These are phyloP conservation scores for Drosophila melanocephala DNA, from an alignment of 2,888 invertebrate species.

Conservation along the genomic window DNA sequence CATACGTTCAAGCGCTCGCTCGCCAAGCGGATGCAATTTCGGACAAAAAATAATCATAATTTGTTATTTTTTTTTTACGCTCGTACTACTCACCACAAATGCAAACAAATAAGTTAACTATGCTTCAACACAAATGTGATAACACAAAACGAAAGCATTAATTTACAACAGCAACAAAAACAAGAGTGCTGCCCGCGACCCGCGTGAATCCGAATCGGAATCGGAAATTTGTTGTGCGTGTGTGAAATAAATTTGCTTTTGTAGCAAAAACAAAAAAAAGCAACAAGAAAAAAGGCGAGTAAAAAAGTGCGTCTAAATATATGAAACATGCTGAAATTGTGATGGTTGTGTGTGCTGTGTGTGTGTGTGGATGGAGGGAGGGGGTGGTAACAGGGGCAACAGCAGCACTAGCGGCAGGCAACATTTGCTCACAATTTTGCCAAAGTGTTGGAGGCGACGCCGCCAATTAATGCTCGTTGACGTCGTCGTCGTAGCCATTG, in stretches of 20 bases:
- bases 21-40: constrained; percentile 59
- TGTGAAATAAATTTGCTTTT: constrained; percentile 57
- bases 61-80: constrained; percentile 61
- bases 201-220: constrained; percentile 57
- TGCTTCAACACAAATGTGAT: constrained; percentile 41
- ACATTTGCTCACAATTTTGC: constrained; percentile 47
- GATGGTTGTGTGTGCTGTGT: constrained; percentile 27
- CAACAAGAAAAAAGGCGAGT: constrained; percentile 28
- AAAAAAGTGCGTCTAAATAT: constrained; percentile 65
- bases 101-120: constrained; percentile 56
- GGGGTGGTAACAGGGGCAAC: constrained; percentile 18
- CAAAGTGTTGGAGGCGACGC: constrained; percentile 63
- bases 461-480: constrained; percentile 61
- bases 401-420: constrained; percentile 23
- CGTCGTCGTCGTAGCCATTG: constrained; percentile 47
- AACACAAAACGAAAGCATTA: constrained; percentile 40
- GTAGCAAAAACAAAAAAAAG: constrained; percentile 38
- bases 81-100: constrained; percentile 41
- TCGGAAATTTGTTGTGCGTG: constrained; percentile 55
- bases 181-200: constrained; percentile 54
- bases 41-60: constrained; percentile 45
- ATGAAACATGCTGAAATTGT: constrained; percentile 46
- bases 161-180: constrained; percentile 35
- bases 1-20: constrained; percentile 62
- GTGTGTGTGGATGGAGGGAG: not conserved